These are phyloP conservation scores for Cryptotermes secundus DNA, from an alignment of 1,140 invertebrate species.

Conservation along the genomic window DNA sequence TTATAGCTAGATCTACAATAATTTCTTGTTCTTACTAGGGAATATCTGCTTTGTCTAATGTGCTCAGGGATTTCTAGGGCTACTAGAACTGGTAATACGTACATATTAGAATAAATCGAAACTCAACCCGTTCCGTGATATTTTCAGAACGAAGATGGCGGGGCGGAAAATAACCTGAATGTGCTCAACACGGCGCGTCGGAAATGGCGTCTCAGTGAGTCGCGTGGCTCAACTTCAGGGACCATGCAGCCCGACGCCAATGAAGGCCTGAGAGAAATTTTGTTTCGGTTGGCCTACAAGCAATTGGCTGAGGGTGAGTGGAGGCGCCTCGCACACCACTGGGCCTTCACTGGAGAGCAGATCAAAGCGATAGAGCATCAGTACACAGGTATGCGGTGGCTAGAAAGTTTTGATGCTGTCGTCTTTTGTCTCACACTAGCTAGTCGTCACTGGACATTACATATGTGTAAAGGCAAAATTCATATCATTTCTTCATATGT, in stretches of 20 bases:
- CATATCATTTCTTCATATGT: no score
- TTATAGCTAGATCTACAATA: no score
- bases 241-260: conserved; percentile 14
- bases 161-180: not conserved
- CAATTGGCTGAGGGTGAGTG: conserved; percentile 66
- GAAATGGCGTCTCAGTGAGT: conserved; percentile 22
- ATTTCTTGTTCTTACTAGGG: no score
- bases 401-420: no score
- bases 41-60: no score
- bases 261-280: conserved; percentile 50
- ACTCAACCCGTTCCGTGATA: not conserved
- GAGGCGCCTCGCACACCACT: conserved; percentile 68
- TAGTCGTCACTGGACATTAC: no score
- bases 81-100: no score
- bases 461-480: no score
- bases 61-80: no score
- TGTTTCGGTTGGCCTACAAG: conserved; percentile 71
- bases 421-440: no score
- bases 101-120: no score
- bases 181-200: conserved; percentile 3
- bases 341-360: conserved; percentile 72
- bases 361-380: conserved; percentile 74
- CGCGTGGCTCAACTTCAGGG: not conserved
- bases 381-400: conserved; percentile 61
- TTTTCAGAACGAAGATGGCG: conserved; percentile 41